Percentiles rank a stretch among this genome's conserved stretches.
Evolutionary conservation across 1,140 invertebrate genomes (phyloP).

Genomic region (Scaptomyza graminum): DNA sequence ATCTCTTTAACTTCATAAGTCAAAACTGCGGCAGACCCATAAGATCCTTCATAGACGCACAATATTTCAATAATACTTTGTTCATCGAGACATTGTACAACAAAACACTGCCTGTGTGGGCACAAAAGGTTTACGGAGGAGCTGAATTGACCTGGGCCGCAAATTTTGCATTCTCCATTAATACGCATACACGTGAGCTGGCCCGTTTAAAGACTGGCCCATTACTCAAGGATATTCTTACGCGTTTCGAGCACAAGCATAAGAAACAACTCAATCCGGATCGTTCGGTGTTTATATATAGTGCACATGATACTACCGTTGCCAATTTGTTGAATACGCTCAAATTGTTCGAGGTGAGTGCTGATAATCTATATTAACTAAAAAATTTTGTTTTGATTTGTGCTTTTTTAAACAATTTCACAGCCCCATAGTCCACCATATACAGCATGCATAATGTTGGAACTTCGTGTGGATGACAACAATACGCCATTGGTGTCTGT

Average conservation of each 20-base stretch:
- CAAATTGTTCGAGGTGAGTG: conserved; percentile 87
- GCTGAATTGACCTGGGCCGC: conserved; percentile 85
- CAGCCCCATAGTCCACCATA: conserved; percentile 88
- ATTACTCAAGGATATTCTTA: conserved; percentile 87
- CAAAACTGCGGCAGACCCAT: conserved; percentile 86
- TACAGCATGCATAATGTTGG: conserved; percentile 88
- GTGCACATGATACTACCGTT: conserved; percentile 93
- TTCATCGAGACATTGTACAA: conserved; percentile 90
- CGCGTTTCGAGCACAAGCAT: conserved; percentile 85
- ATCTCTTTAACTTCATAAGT: conserved; percentile 88
- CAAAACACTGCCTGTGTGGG: conserved; percentile 88
- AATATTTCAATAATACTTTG: conserved; percentile 88
- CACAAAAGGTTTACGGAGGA: conserved; percentile 85
- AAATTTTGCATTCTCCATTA: conserved; percentile 84
- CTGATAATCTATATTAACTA: background rate
- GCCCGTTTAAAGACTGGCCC: conserved; percentile 87
- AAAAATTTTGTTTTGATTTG: background rate
- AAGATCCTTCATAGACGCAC: conserved; percentile 83
- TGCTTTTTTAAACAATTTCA: conserved; percentile 3
- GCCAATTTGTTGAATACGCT: conserved; percentile 90
- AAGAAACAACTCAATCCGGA: conserved; percentile 82
- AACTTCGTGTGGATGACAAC: conserved; percentile 85
- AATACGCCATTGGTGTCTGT: conserved; percentile 84
- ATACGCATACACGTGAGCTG: conserved; percentile 85
- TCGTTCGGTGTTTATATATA: conserved; percentile 90